These are phyloP conservation scores for Pontoporia blainvillei DNA, from an alignment of 2,113 vertebrate species.

Conservation along the genomic window DNA sequence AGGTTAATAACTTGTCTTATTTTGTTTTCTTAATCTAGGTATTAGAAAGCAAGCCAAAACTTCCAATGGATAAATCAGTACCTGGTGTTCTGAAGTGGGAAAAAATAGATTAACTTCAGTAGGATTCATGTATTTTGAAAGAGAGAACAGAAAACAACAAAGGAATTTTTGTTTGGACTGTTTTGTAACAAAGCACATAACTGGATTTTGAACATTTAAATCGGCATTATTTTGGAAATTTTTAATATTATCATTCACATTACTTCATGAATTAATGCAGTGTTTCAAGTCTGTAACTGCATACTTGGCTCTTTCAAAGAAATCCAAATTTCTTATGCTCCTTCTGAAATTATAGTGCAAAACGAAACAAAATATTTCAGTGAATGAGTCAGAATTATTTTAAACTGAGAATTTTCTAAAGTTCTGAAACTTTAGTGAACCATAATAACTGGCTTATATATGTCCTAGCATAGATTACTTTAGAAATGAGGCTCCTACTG, in stretches of 20 bases:
- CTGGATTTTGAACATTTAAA: slow-evolving; percentile 78
- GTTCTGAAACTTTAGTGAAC: slow-evolving; percentile 57
- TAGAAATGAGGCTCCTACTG: slow-evolving; percentile 57
- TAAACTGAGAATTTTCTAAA: slow-evolving; percentile 44
- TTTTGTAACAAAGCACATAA: slow-evolving; percentile 74
- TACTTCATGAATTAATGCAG: slow-evolving; percentile 68
- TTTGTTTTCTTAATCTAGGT: slow-evolving; percentile 79
- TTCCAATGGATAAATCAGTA: slow-evolving; percentile 73
- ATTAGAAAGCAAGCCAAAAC: slow-evolving; percentile 76
- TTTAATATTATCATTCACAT: slow-evolving; percentile 53
- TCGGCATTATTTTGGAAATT: slow-evolving; percentile 64
- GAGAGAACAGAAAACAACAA: slow-evolving; percentile 70
- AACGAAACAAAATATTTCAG: slow-evolving; percentile 28
- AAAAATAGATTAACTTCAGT: slow-evolving; percentile 78
- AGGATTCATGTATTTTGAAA: slow-evolving; percentile 81
- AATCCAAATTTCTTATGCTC: slow-evolving; percentile 40
- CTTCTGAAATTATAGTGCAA: slow-evolving; percentile 59
- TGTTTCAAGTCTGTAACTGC: slow-evolving; percentile 69
- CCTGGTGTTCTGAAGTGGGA: slow-evolving; percentile 77
- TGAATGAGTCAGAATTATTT: slow-evolving; percentile 65
- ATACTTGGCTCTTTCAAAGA: slow-evolving; percentile 65
- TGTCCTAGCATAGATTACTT: slow-evolving; percentile 30
- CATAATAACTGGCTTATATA: slow-evolving; percentile 56
- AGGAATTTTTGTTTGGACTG: slow-evolving; percentile 63
- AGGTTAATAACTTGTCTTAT: slow-evolving; percentile 7